Evolutionary conservation across 2,797 vertebrate species (phyloP).

Genomic region (Phrynocephalus guinanensis): DNA sequence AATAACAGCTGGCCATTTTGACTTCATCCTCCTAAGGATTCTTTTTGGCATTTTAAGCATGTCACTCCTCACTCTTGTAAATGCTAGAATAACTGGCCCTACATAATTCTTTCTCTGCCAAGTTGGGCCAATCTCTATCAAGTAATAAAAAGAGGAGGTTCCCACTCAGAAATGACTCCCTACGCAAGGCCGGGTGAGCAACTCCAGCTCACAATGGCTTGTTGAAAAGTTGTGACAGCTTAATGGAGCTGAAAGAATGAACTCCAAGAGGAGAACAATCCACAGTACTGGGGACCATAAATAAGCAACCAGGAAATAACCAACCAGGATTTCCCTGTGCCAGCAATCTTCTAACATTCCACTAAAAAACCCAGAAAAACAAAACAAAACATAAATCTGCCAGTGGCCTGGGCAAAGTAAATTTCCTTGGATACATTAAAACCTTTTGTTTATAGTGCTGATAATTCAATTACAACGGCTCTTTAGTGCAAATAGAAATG

Average conservation of each 20-base stretch:
- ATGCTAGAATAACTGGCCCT: conserved; percentile 27
- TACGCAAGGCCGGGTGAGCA: conserved; percentile 3
- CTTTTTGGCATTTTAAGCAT: background rate
- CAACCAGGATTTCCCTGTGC: conserved; percentile 63
- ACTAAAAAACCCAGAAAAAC: conserved; percentile 41
- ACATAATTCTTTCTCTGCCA: background rate
- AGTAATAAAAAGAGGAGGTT: background rate
- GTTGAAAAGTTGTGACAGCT: conserved; percentile 46
- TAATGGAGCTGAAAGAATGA: conserved; percentile 66
- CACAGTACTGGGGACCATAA: conserved; percentile 63
- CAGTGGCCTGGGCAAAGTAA: conserved; percentile 56
- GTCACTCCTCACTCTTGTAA: background rate
- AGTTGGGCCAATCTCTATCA: conserved; percentile 23
- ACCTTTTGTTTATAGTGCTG: conserved; percentile 56
- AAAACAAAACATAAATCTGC: conserved; percentile 62
- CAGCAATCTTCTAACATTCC: conserved; percentile 61
- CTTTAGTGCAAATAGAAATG: conserved; percentile 46
- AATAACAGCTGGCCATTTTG: background rate
- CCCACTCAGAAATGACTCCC: conserved; percentile 13
- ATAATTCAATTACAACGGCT: conserved; percentile 48
- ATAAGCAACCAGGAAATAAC: conserved; percentile 66
- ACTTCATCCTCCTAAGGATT: background rate
- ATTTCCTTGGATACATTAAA: conserved; percentile 58
- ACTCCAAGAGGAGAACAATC: conserved; percentile 45
- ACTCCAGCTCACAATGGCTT: conserved; percentile 22